A percentile compares a stretch with the other conserved stretches of the same genome.
Evolutionary conservation across 37 sponge, comb jelly and placozoan genomes (phyloP).

Genomic region (Crambe crambe): DNA sequence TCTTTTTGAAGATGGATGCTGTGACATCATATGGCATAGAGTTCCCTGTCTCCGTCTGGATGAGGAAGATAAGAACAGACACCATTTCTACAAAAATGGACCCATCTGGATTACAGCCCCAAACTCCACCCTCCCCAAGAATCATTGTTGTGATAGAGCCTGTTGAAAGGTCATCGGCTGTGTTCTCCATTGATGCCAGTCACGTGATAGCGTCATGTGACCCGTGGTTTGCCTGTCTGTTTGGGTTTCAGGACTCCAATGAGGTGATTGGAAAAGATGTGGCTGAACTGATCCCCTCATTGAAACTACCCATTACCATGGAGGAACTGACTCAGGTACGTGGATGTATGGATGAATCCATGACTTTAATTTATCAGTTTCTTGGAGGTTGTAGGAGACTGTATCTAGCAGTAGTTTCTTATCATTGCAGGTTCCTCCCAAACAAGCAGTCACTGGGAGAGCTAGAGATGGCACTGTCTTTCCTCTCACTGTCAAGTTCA

Average conservation of each 20-base stretch:
- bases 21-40: constrained; percentile 59
- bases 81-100: not conserved
- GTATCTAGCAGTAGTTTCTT: not conserved
- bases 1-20: constrained; percentile 81
- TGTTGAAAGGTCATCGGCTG: constrained; percentile 73
- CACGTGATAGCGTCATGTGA: constrained; percentile 62
- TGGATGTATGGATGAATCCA: no score
- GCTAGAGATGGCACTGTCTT: constrained; percentile 65
- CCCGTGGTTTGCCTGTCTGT: constrained; percentile 69
- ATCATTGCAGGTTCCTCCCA: constrained; percentile 9
- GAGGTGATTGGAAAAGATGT: constrained; percentile 61
- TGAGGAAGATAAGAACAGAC: constrained; percentile 67
- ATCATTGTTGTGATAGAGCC: constrained; percentile 91
- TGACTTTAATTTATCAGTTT: no score
- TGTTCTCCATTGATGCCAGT: constrained; percentile 48
- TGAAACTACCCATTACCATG: constrained; percentile 33
- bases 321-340: constrained; percentile 26
- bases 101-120: not conserved
- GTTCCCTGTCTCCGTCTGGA: constrained; percentile 95
- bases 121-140: constrained; percentile 16
- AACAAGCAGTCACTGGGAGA: constrained; percentile 70
- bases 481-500: constrained; percentile 71
- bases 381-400: no score
- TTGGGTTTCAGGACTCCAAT: constrained; percentile 48
- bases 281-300: constrained; percentile 70